Evolutionary conservation across 2,113 vertebrate genomes (phyloP).

Genomic region (Cyanoramphus novaezelandiae): DNA sequence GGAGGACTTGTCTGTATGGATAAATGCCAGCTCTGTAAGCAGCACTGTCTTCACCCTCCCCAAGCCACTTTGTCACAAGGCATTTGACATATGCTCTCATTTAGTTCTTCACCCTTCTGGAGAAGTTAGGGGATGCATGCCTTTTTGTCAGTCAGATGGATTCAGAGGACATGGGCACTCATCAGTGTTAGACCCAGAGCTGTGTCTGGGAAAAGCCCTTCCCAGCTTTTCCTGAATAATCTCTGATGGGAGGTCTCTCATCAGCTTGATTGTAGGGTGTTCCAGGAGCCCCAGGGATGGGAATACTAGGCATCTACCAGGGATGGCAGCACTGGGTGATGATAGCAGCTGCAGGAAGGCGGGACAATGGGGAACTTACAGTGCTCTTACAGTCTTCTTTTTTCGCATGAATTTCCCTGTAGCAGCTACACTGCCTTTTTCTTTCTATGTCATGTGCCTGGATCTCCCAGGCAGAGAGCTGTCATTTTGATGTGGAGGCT

Average conservation of each 20-base stretch:
- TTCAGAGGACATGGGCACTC: not conserved
- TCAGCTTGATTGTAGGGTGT: accelerated
- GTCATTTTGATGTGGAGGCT: not conserved
- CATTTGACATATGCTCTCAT: not conserved
- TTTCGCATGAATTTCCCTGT: not conserved
- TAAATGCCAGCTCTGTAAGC: accelerated
- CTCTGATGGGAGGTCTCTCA: not conserved
- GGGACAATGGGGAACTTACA: not conserved
- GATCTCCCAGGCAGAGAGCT: not conserved
- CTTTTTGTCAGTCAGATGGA: not conserved
- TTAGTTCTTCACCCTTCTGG: not conserved
- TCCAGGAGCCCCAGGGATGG: not conserved
- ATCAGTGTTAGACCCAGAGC: not conserved
- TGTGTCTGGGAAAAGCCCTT: not conserved
- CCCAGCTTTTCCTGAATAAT: not conserved
- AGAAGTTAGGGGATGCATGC: not conserved
- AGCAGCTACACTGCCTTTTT: not conserved
- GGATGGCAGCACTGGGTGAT: not conserved
- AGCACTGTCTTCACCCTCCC: not conserved
- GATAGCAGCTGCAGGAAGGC: not conserved
- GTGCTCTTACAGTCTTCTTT: not conserved
- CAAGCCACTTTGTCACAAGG: not conserved
- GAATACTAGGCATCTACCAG: not conserved
- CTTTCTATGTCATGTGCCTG: not conserved
- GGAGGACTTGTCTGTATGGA: not conserved